Percentiles rank a stretch among this genome's conserved stretches.
Evolutionary conservation across 2,888 invertebrate species (phyloP).

Genomic region (Acanthosepion pharaonis): DNA sequence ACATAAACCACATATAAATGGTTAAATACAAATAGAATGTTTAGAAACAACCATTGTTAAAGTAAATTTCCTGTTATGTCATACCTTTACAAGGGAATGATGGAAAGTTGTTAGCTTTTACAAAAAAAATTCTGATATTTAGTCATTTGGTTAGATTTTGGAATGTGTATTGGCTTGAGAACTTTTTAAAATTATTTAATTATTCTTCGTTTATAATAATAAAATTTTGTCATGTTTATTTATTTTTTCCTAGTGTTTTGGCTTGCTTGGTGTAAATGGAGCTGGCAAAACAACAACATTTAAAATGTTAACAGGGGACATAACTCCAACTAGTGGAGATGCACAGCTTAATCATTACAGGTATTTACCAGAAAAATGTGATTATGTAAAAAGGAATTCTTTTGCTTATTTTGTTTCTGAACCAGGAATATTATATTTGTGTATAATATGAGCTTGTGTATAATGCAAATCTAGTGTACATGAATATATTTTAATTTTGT

Average conservation of each 20-base stretch:
- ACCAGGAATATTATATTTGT: no score
- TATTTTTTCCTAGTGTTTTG: conserved; percentile 81
- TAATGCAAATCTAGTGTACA: background rate
- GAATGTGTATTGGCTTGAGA: no score
- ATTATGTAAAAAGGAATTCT: background rate
- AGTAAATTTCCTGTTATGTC: no score
- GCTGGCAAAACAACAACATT: conserved; percentile 86
- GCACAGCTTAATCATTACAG: conserved; percentile 76
- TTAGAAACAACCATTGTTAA: no score
- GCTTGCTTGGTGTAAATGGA: conserved; percentile 81
- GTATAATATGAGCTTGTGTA: background rate
- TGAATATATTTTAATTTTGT: background rate
- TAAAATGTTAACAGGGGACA: conserved; percentile 79
- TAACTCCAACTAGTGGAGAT: conserved; percentile 76
- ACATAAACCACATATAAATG: no score
- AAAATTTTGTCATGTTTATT: background rate
- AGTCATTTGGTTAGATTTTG: no score
- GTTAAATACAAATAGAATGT: no score
- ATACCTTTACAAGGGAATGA: no score
- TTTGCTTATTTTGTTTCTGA: background rate
- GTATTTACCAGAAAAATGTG: conserved; percentile 58
- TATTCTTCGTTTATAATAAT: no score
- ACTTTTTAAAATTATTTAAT: no score
- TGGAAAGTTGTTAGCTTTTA: no score
- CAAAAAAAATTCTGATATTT: no score